These are phyloP conservation scores for Campoplex nolae DNA, from an alignment of 2,888 invertebrate species.

Conservation along the genomic window DNA sequence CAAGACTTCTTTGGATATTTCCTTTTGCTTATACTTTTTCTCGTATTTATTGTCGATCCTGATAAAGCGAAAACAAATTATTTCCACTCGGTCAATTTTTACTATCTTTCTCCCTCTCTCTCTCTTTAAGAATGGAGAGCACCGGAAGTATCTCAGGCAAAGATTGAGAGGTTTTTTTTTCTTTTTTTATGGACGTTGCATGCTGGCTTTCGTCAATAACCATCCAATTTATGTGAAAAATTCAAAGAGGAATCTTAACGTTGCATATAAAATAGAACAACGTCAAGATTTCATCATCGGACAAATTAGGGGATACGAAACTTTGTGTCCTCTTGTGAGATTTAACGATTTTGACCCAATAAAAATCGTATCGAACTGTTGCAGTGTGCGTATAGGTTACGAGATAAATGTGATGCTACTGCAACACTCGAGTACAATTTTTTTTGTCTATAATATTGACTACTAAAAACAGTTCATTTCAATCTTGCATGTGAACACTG, in stretches of 20 bases:
- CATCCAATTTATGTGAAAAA: neutral
- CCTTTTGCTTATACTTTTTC: neutral
- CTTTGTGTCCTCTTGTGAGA: too few species aligned
- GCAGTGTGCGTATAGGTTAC: too few species aligned
- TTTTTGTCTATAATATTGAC: too few species aligned
- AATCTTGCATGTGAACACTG: too few species aligned
- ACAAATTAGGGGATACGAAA: too few species aligned
- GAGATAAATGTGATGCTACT: too few species aligned
- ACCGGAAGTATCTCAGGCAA: neutral
- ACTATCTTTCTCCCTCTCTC: conserved; percentile 56
- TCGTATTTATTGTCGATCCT: conserved; percentile 2
- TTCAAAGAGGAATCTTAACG: neutral
- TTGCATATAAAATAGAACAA: neutral
- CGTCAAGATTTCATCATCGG: neutral
- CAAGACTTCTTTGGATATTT: neutral
- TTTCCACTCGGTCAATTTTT: conserved; percentile 56
- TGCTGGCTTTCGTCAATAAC: neutral
- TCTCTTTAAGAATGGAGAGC: conserved; percentile 38
- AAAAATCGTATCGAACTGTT: too few species aligned
- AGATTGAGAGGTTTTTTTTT: conserved; percentile 6
- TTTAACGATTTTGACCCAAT: too few species aligned
- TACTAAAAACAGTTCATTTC: too few species aligned
- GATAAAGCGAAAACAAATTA: conserved; percentile 53
- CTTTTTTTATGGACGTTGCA: conserved; percentile 1
- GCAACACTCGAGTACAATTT: too few species aligned